Evolutionary conservation across 2,888 invertebrate genomes (phyloP).

Genomic region (Ectemnius lituratus): DNA sequence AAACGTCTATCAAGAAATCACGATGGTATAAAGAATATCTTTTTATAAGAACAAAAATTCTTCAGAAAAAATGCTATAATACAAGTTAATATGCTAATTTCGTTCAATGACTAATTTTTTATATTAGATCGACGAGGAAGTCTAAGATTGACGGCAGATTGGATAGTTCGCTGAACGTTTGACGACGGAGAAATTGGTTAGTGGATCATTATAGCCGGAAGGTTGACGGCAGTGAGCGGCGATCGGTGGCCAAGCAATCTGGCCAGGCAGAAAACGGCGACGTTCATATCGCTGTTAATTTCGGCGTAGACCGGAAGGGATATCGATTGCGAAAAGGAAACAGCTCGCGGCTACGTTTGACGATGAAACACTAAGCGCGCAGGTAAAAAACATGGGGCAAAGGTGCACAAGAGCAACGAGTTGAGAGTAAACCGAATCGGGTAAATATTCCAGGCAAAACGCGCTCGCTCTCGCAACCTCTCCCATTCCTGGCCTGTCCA

Average conservation of each 20-base stretch:
- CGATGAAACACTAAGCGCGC: constrained; percentile 46
- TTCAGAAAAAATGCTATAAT: no score
- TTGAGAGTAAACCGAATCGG: constrained; percentile 44
- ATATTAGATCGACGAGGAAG: no score
- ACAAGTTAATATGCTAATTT: no score
- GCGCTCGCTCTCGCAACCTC: no score
- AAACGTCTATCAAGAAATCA: no score
- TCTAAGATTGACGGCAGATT: no score
- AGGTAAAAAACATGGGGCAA: constrained; percentile 37
- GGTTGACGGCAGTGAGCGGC: constrained; percentile 26
- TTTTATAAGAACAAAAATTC: no score
- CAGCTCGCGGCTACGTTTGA: constrained; percentile 48
- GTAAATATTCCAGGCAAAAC: constrained; percentile 51
- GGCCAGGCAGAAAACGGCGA: constrained; percentile 37
- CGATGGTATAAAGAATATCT: no score
- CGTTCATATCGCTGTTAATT: constrained; percentile 53
- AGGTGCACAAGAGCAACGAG: constrained; percentile 28
- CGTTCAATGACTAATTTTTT: no score
- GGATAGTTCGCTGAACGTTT: constrained; percentile 20
- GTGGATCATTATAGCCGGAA: constrained; percentile 50
- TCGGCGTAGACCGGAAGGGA: constrained; percentile 46
- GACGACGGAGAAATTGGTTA: constrained; percentile 35
- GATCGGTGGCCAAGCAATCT: neutral
- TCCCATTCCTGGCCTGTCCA: constrained; percentile 14
- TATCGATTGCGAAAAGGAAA: constrained; percentile 52